These are phyloP conservation scores for Hyperoodon ampullatus DNA, from an alignment of 2,113 vertebrate species.

Conservation along the genomic window DNA sequence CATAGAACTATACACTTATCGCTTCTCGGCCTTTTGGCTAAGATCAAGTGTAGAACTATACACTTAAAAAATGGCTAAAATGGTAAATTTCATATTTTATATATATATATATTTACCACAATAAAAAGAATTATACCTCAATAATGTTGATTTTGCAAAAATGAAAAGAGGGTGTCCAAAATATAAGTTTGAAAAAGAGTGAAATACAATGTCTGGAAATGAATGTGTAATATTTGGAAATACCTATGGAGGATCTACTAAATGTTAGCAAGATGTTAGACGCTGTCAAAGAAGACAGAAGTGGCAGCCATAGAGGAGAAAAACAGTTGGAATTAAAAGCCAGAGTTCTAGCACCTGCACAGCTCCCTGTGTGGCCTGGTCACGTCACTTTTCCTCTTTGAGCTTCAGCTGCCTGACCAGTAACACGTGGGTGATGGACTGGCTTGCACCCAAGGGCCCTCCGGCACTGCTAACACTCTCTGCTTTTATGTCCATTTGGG, in stretches of 20 bases:
- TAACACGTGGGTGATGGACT: neutral
- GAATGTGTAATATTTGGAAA: neutral
- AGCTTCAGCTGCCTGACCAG: neutral
- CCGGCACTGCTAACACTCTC: neutral
- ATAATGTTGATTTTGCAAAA: neutral
- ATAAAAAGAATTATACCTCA: neutral
- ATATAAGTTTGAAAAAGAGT: neutral
- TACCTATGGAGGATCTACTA: neutral
- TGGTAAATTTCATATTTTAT: too few relatives aligned
- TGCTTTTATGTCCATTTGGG: neutral
- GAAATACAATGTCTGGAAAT: neutral
- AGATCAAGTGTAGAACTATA: too few relatives aligned
- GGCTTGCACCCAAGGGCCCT: neutral
- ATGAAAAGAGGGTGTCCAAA: neutral
- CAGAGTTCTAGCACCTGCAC: neutral
- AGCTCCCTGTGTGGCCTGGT: neutral
- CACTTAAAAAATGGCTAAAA: too few relatives aligned
- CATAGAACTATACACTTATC: neutral
- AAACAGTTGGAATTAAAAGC: neutral
- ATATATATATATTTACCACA: neutral
- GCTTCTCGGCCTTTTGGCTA: too few relatives aligned
- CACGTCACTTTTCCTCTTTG: neutral
- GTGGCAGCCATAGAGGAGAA: too few relatives aligned
- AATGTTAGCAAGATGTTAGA: neutral
- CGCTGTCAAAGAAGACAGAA: neutral